Conservation (phyloP, 2,113 vertebrate species). For the Podarcis raffonei region DNA sequence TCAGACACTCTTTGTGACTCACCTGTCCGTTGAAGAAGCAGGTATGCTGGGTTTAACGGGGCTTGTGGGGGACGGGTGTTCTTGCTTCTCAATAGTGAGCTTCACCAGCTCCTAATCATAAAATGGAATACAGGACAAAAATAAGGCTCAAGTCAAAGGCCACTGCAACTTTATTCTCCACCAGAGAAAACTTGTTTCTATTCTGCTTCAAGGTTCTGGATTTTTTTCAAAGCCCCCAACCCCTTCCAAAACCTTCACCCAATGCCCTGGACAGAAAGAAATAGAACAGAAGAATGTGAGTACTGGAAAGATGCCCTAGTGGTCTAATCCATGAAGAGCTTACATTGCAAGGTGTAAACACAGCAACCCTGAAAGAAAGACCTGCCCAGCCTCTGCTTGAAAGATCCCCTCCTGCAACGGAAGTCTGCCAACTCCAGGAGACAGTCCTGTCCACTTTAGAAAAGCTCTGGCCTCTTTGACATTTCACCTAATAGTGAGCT, state of each 20-base stretch:
- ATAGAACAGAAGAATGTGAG: neutral
- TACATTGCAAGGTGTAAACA: neutral
- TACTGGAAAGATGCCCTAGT: neutral
- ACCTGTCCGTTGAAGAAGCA: slow-evolving; percentile 85
- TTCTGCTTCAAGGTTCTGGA: neutral
- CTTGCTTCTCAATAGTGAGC: slow-evolving; percentile 95
- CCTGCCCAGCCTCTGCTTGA: no score
- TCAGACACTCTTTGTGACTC: slow-evolving; percentile 36
- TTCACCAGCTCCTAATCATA: slow-evolving; percentile 90
- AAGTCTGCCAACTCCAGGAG: no score
- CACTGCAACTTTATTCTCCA: neutral
- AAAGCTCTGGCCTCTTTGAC: no score
- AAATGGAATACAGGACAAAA: neutral
- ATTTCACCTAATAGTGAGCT: no score
- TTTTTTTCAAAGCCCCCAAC: neutral
- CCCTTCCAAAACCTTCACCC: neutral
- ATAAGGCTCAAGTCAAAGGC: neutral
- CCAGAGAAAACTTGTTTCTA: no score
- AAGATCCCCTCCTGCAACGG: no score
- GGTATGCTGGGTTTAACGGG: slow-evolving; percentile 88
- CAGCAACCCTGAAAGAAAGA: neutral
- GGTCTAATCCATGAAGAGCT: neutral
- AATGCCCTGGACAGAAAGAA: neutral
- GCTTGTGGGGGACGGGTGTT: slow-evolving; percentile 91
- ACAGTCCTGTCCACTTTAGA: no score